Evolutionary conservation across 2,888 invertebrate genomes (phyloP).

Genomic region (Drosophila barbarae): DNA sequence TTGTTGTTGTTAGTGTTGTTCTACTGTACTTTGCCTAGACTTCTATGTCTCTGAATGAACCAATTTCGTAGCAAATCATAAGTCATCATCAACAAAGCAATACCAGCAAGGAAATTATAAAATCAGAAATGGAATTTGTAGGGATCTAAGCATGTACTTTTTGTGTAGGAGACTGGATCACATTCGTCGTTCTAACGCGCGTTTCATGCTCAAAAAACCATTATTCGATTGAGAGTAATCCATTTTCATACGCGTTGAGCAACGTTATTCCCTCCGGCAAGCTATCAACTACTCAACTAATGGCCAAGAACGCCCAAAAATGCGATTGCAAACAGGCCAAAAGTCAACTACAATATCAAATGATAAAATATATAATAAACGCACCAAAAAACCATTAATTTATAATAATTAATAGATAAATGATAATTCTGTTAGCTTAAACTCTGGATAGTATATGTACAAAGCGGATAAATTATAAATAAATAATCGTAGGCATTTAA

Average conservation of each 20-base stretch:
- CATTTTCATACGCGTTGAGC: conserved; percentile 22
- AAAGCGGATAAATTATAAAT: conserved; percentile 51
- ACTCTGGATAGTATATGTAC: conserved; percentile 49
- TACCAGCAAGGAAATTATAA: conserved; percentile 27
- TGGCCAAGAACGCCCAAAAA: conserved; percentile 31
- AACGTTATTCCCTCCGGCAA: conserved; percentile 13
- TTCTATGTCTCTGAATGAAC: conserved; percentile 16
- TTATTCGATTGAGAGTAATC: conserved; percentile 25
- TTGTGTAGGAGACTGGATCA: conserved; percentile 23
- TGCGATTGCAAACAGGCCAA: conserved; percentile 37
- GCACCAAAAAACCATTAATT: conserved; percentile 35
- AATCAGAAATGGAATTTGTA: conserved; percentile 11
- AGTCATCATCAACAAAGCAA: conserved; percentile 31
- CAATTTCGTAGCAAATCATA: conserved; percentile 39
- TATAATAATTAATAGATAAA: conserved; percentile 12
- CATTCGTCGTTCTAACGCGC: conserved; percentile 14
- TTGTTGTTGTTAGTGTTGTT: conserved; percentile 1
- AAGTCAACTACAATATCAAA: conserved; percentile 47
- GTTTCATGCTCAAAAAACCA: conserved; percentile 27
- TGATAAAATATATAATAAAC: conserved; percentile 6
- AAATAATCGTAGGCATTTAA: conserved; percentile 51
- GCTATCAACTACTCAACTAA: conserved; percentile 36
- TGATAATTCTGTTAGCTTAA: conserved; percentile 10
- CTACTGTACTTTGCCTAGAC: conserved; percentile 21
- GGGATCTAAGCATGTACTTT: conserved; percentile 29